phyloP scores from a whole-genome alignment of 2,113 vertebrate species.

The Typhlomys cinereus region DNA sequence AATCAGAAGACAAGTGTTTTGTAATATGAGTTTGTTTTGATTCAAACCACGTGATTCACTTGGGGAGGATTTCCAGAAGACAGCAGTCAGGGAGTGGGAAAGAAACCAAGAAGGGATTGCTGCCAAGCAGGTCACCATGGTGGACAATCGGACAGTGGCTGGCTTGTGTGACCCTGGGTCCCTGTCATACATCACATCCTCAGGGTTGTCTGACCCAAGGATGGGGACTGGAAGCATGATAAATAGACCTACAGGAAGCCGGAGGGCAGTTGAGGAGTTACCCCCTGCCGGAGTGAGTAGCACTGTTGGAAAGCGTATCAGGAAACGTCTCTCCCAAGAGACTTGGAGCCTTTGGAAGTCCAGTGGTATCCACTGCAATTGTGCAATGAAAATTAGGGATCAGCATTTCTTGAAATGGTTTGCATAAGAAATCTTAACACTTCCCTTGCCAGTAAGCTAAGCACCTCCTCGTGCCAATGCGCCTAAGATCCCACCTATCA shows the following conservation, averaged over 20 bases:
- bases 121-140: not conserved
- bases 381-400: too few species aligned
- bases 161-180: not conserved
- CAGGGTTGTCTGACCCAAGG: rapidly evolving
- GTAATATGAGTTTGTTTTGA: not conserved
- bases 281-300: too few species aligned
- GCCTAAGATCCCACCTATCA: too few species aligned
- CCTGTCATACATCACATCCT: not conserved
- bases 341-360: rapidly evolving
- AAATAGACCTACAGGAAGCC: not conserved
- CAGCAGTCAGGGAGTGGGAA: not conserved
- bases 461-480: too few species aligned
- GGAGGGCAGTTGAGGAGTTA: not conserved
- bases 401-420: too few species aligned
- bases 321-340: not conserved
- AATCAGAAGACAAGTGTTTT: not conserved
- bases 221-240: not conserved
- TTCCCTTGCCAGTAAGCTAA: too few species aligned
- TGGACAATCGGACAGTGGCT: not conserved
- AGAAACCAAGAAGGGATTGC: not conserved
- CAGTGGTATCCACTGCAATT: too few species aligned
- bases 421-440: too few species aligned
- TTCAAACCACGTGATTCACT: not conserved
- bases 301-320: too few species aligned
- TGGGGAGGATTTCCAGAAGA: not conserved